Evolutionary conservation across 2,113 vertebrate genomes (phyloP), one percentile per base, ranked within the genome.

Genomic region (Laticauda colubrina): DNA sequence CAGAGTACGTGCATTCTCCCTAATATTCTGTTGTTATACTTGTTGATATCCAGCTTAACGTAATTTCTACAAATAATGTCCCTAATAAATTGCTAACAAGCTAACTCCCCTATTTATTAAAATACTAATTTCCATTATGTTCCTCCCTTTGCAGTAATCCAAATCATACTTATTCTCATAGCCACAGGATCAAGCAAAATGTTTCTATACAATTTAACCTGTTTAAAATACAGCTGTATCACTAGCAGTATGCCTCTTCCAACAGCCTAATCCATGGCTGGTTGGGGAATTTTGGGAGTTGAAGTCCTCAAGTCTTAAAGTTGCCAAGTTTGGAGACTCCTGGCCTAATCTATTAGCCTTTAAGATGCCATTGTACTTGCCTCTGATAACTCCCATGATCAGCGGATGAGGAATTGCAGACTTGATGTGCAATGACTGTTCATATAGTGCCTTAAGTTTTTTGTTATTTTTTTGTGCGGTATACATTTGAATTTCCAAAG

Each of bases 401-500:
- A 99, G 98, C 3, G 99, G 99, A 95, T 99, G 99, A 95, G 99
- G 99, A 97, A 99, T 99, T 93, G 99, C 99, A 95, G 99, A 99
- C 96, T 99, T 99, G 97, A 99, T 99, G 97, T 99, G 99, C 97
- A 99, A 98, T 8, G 99, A 99, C 96, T 99, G 99, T 96, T 99
- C 99, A 94, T 99, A 99, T 89, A 99, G 97, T 89, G 99, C 99
- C 98, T 99, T 99, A 93, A 99, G 98, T 96, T 99, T 99, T 97
- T 99, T 99, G 98, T 99, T 99, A 98, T 99, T 99, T 97, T 99
- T 99, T 97, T 99, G 99, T 96, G 99, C 99, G 0, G 99, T 99
- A 96, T 99, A 99, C 99, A 99, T 99, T 95, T 99, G 99, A 97
- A 99, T 99, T 98, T 99, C 99, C 96, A 99, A 97, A 96, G 99